phyloP scores from a whole-genome alignment of 1,140 invertebrate genomes.

The Heterodera schachtii region DNA sequence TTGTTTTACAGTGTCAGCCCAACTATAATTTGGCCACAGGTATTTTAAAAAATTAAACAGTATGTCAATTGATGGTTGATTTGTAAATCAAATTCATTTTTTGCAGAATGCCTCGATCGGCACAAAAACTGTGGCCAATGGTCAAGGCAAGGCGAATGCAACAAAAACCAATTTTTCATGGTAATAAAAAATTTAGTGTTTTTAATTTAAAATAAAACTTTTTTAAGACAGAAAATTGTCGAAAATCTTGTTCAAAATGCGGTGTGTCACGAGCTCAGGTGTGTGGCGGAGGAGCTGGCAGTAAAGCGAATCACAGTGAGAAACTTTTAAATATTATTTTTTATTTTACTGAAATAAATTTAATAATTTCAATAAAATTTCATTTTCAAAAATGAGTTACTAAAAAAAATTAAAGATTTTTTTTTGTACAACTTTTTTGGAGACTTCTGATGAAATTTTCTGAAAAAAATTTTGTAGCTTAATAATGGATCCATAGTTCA shows the following conservation, averaged over 20 bases:
- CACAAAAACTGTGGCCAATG: conserved; percentile 37
- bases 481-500: no score
- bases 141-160: conserved; percentile 37
- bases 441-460: no score
- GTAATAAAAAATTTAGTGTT: conserved; percentile 16
- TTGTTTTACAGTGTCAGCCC: conserved; percentile 25
- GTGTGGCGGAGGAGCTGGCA: conserved; percentile 38
- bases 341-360: no score
- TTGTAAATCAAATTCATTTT: background rate
- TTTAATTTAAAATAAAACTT: background rate
- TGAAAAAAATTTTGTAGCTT: background rate
- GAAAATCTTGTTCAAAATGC: conserved; percentile 37
- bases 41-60: background rate
- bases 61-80: background rate
- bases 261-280: conserved; percentile 29
- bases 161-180: conserved; percentile 23
- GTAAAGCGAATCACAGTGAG: background rate
- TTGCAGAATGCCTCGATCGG: conserved; percentile 38
- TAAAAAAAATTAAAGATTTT: no score
- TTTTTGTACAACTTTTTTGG: no score
- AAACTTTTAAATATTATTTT: no score
- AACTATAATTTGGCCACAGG: conserved; percentile 22
- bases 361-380: background rate
- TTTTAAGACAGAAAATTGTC: conserved; percentile 45
- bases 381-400: background rate